Conservation (phyloP, 1,140 invertebrate genomes). For the Thalassaphorura encarpata region DNA sequence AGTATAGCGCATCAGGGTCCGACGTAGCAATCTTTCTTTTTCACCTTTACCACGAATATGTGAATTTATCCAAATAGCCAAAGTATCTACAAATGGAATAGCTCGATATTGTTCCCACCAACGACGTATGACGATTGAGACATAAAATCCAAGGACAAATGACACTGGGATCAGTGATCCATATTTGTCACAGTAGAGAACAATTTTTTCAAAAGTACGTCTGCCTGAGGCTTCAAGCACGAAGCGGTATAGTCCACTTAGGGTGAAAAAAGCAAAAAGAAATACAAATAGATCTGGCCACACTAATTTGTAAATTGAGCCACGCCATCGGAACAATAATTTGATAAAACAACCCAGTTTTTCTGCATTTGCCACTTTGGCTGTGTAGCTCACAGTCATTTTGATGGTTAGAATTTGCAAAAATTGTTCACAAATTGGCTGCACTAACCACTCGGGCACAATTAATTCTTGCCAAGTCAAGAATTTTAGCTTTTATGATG, state of each 20-base stretch:
- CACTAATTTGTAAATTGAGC: constrained; percentile 44
- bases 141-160: constrained; percentile 46
- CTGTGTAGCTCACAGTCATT: constrained; percentile 11
- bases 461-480: too few relatives aligned
- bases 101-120: constrained; percentile 44
- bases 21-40: constrained; percentile 38
- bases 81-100: constrained; percentile 6
- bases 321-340: constrained; percentile 40
- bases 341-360: not conserved
- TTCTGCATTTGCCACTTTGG: not conserved
- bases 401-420: too few relatives aligned
- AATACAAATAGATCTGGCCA: constrained; percentile 43
- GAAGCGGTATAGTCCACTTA: constrained; percentile 41
- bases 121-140: constrained; percentile 43
- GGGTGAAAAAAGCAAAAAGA: constrained; percentile 36
- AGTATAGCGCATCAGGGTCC: constrained; percentile 49
- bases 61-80: constrained; percentile 1
- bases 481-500: too few relatives aligned
- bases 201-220: constrained; percentile 17
- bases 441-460: too few relatives aligned
- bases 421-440: too few relatives aligned
- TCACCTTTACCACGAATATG: constrained; percentile 35
- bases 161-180: constrained; percentile 40
- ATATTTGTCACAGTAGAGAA: constrained; percentile 38
- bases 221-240: constrained; percentile 35